A percentile compares a stretch with the other conserved stretches of the same genome.
phyloP scores from a whole-genome alignment of 2,797 vertebrate species.

The Scolopax bukidnonensis region DNA sequence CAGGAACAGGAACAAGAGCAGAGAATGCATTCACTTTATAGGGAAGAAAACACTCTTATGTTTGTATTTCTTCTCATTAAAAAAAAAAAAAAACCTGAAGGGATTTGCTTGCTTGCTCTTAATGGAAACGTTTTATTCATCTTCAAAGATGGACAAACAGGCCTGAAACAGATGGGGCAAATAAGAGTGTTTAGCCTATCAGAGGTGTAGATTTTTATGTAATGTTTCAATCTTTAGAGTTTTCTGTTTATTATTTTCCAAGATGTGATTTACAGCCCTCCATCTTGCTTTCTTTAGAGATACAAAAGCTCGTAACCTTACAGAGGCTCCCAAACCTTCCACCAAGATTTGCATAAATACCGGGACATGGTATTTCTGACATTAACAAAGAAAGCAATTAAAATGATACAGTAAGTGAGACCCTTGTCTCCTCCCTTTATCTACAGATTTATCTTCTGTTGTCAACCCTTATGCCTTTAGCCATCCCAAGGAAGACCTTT shows the following conservation, averaged over 20 bases:
- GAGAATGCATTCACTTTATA: neutral
- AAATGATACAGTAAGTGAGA: neutral
- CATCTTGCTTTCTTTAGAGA: neutral
- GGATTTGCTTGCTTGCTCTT: neutral
- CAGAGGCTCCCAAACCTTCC: neutral
- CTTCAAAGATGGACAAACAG: neutral
- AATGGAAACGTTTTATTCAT: neutral
- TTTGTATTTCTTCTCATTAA: neutral
- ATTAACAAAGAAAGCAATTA: neutral
- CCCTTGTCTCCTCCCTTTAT: neutral
- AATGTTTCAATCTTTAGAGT: neutral
- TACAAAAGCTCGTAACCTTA: neutral
- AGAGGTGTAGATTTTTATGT: neutral
- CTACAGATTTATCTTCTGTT: neutral
- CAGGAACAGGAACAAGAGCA: neutral
- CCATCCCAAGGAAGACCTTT: neutral
- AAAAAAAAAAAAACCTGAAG: neutral
- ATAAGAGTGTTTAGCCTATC: neutral
- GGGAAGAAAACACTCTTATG: neutral
- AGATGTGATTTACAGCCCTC: neutral
- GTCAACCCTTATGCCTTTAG: neutral
- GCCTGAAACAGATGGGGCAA: neutral
- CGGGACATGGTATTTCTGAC: neutral
- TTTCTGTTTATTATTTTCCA: neutral
- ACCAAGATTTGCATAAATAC: neutral